Conservation (phyloP, 2,888 invertebrate species). For the Keiferia lycopersicella region DNA sequence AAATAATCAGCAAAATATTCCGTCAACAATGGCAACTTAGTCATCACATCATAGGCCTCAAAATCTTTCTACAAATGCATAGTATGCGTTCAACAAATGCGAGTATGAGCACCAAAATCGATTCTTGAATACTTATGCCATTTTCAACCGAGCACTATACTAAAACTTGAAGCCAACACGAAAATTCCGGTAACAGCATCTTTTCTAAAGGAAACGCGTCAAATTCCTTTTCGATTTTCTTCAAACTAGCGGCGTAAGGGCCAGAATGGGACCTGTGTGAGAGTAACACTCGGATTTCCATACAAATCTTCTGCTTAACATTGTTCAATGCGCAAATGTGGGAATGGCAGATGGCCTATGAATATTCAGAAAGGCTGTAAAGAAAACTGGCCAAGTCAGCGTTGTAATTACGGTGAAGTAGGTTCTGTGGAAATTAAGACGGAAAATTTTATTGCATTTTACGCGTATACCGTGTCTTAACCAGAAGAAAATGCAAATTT, state of each 20-base stretch:
- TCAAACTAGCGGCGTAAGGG: constrained; percentile 22
- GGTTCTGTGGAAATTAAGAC: background rate
- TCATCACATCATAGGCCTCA: too few species aligned
- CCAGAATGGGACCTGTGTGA: constrained; percentile 19
- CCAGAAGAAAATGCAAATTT: background rate
- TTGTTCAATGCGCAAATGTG: constrained; percentile 31
- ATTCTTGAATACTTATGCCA: background rate
- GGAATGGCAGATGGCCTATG: constrained; percentile 45
- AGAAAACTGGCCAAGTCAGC: constrained; percentile 39
- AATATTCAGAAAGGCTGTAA: constrained; percentile 55
- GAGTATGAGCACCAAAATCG: background rate
- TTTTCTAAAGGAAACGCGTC: constrained; percentile 2
- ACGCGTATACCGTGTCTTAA: background rate
- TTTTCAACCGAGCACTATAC: background rate
- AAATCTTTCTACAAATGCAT: too few species aligned
- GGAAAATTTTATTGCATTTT: background rate
- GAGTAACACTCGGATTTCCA: constrained; percentile 28
- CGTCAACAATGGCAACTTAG: too few species aligned
- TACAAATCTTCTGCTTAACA: constrained; percentile 32
- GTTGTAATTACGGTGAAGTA: constrained; percentile 20
- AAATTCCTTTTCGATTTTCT: constrained; percentile 23
- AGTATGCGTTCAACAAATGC: too few species aligned
- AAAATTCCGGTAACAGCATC: constrained; percentile 11
- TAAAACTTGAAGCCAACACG: background rate
- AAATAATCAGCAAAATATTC: too few species aligned